Evolutionary conservation across 2,888 invertebrate genomes (phyloP), one percentile per base, ranked within the genome.

Genomic region (Phalera bucephala): DNA sequence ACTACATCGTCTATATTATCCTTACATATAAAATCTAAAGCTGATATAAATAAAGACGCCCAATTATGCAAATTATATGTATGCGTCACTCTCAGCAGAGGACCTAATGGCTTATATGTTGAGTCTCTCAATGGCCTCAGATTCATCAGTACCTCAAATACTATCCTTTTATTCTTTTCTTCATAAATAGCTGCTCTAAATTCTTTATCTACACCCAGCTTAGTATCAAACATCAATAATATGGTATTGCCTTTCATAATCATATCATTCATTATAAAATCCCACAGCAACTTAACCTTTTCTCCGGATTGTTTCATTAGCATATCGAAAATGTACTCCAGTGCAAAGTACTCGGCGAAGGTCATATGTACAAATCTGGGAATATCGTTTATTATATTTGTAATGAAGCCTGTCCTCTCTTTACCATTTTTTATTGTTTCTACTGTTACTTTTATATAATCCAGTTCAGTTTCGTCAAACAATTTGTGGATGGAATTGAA

Each of bases 311-410:
- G 8, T 49, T 25, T 9, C n/a, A 8, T 25, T 36, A 37, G 21
- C 10, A 12, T 15, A 28, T 31, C 36, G 15, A 20, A 17, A n/a
- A 40, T 23, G 23, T 29, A 25, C 14, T 32, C 40, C 6, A 35
- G 29, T 6, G 35, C 40, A 31, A 40, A 35, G 23, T 40, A 40
- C n/a, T 40, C 40, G 15, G 34, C 35, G 29, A 40, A 40, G 9
- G 31, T 32, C 4, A 19, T n/a, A 29, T 40, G 34, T n/a, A 40
- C 32, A 23, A 40, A 40, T 31, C 27, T 32, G 1, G 40, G 40
- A 6, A 20, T 29, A 9, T 19, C 40, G 19, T 35, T 23, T 1
- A 35, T 19, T n/a, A 40, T 25, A 5, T 31, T 28, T 12, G 32
- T 31, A 5, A 40, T 23, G 1, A 40, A 10, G 4, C 40, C 40